phyloP scores from a whole-genome alignment of 2,113 vertebrate species.

The Podocnemis expansa region DNA sequence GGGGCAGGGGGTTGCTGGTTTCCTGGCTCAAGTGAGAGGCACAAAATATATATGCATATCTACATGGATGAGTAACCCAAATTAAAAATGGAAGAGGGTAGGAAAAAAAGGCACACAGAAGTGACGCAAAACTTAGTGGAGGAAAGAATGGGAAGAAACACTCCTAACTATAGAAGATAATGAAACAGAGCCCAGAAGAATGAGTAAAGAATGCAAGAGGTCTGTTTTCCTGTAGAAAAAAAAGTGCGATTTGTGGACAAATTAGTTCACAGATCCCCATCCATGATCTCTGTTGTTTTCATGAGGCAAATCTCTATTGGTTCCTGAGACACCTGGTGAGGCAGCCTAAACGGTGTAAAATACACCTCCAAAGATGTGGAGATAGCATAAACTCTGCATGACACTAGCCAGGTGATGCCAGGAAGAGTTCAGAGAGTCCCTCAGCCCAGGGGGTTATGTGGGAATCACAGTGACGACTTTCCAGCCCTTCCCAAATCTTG shows the following conservation, averaged over 20 bases:
- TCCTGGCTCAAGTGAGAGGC: neutral
- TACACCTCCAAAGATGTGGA: neutral
- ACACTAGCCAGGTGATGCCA: neutral
- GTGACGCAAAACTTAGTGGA: neutral
- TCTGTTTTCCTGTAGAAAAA: neutral
- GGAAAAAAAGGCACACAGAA: neutral
- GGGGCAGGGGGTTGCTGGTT: rapidly evolving
- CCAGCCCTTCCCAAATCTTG: neutral
- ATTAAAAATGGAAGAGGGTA: rapidly evolving
- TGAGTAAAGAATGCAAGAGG: neutral
- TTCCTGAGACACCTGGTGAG: neutral
- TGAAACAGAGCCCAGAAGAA: neutral
- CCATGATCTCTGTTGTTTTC: neutral
- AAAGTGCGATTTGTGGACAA: neutral
- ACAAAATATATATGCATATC: neutral
- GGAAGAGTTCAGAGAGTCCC: neutral
- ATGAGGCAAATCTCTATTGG: too few species aligned
- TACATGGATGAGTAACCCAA: neutral
- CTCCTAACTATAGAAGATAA: neutral
- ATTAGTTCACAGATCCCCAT: neutral
- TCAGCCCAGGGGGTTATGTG: neutral
- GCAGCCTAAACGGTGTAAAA: neutral
- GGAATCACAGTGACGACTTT: neutral
- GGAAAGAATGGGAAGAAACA: neutral
- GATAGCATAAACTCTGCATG: neutral